Conservation (phyloP, 2,888 invertebrate species). For the Eupsilia transversa region DNA sequence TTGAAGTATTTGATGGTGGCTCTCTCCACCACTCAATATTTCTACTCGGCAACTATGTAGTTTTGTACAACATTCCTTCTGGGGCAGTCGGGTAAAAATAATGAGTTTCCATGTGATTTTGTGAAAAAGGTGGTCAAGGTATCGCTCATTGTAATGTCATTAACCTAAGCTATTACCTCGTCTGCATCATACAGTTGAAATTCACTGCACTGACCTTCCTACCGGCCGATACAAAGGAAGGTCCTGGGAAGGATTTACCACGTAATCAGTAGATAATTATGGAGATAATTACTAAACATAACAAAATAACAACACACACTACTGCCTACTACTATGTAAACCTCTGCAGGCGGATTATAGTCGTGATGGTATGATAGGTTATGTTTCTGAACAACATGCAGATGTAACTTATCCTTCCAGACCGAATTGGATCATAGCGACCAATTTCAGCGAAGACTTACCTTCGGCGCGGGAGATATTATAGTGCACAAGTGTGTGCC, state of each 20-base stretch:
- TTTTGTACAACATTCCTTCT: no score
- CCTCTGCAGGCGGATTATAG: background rate
- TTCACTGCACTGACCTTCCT: slow-evolving; percentile 39
- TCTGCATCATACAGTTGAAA: slow-evolving; percentile 30
- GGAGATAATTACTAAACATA: background rate
- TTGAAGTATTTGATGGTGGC: no score
- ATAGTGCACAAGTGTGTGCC: no score
- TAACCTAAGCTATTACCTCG: slow-evolving; percentile 37
- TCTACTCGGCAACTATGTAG: no score
- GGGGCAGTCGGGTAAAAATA: no score
- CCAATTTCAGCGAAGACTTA: no score
- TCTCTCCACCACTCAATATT: no score
- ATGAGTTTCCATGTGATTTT: slow-evolving; percentile 2
- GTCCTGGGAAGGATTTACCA: background rate
- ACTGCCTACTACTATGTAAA: no score
- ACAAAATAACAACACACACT: background rate
- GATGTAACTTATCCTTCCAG: background rate
- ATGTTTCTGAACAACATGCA: background rate
- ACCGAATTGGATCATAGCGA: no score
- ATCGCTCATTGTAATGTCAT: slow-evolving; percentile 31
- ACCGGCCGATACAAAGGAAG: background rate
- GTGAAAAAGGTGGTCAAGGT: slow-evolving; percentile 46
- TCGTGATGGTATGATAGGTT: background rate
- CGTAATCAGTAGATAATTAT: background rate
- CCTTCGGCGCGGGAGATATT: no score